These are phyloP conservation scores for Chanos chanos DNA, from an alignment of 2,797 vertebrate species.

Conservation along the genomic window DNA sequence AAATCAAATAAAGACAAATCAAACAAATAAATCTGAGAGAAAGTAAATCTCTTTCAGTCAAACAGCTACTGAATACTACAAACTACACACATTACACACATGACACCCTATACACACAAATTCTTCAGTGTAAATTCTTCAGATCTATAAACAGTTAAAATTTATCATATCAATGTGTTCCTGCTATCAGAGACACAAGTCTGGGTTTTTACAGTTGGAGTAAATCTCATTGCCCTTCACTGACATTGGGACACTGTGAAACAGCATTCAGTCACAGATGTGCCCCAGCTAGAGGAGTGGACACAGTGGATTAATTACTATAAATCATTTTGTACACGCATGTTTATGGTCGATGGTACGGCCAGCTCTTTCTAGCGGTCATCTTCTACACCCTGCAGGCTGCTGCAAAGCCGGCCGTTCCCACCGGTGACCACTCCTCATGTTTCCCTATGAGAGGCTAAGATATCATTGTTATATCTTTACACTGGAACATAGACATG, in stretches of 20 bases:
- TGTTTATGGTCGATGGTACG: constrained; percentile 47
- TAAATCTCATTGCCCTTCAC: constrained; percentile 67
- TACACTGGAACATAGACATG: not conserved
- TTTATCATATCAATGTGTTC: too few species aligned
- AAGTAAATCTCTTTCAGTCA: too few species aligned
- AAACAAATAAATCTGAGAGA: not conserved
- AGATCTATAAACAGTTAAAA: not conserved
- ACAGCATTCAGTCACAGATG: constrained; percentile 66
- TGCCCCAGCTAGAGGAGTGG: constrained; percentile 53
- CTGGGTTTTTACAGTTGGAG: constrained; percentile 19
- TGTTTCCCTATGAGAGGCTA: not conserved
- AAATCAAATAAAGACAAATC: not conserved
- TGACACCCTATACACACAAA: too few species aligned
- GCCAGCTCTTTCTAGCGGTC: constrained; percentile 8
- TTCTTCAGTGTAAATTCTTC: too few species aligned
- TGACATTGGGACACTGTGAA: constrained; percentile 50
- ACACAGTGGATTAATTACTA: constrained; percentile 69
- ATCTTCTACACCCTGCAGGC: not conserved
- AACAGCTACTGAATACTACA: too few species aligned
- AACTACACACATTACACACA: too few species aligned
- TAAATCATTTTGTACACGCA: constrained; percentile 64
- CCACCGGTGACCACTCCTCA: too few species aligned
- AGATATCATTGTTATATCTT: not conserved
- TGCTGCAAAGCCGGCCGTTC: too few species aligned
- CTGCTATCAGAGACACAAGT: too few species aligned